Conservation (phyloP, 2,797 vertebrate species). For the Poecilia picta region DNA sequence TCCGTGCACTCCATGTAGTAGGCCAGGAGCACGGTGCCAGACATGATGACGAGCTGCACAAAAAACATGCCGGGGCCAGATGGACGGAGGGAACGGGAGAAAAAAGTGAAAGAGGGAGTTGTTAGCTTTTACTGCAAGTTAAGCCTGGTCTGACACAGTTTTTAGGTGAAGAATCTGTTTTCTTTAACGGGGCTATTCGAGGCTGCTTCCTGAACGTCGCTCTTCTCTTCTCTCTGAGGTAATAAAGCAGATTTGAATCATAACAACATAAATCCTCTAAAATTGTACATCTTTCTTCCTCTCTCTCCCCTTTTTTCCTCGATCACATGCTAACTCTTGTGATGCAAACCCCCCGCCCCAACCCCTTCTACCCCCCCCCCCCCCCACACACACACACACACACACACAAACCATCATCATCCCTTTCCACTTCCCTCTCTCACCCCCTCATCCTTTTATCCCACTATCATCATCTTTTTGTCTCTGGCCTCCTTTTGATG, state of each 20-base stretch:
- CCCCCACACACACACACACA: conserved; percentile 18
- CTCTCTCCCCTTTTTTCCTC: conserved; percentile 39
- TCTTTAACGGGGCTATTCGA: not conserved
- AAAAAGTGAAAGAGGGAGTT: conserved; percentile 28
- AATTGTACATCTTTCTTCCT: conserved; percentile 42
- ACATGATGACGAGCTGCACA: conserved; percentile 99
- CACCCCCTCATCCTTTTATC: conserved; percentile 64
- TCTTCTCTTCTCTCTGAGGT: conserved; percentile 23
- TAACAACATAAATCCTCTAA: conserved; percentile 45
- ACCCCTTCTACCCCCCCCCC: not conserved
- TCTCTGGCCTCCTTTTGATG: conserved; percentile 71
- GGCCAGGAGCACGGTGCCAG: conserved; percentile 93
- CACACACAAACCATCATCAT: conserved; percentile 45
- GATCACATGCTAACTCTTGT: conserved; percentile 39
- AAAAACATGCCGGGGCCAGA: conserved; percentile 79
- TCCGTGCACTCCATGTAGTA: conserved; percentile 99
- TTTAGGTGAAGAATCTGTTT: conserved; percentile 13
- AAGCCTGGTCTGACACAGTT: conserved; percentile 3
- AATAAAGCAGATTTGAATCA: conserved; percentile 40
- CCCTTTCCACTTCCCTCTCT: conserved; percentile 64
- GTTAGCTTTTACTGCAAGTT: conserved; percentile 26
- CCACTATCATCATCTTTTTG: conserved; percentile 65
- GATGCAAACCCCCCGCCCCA: conserved; percentile 17
- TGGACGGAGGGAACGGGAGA: conserved; percentile 1
- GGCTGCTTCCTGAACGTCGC: conserved; percentile 13